Conservation (phyloP, 2,797 vertebrate genomes). For the Aplochiton taeniatus region DNA sequence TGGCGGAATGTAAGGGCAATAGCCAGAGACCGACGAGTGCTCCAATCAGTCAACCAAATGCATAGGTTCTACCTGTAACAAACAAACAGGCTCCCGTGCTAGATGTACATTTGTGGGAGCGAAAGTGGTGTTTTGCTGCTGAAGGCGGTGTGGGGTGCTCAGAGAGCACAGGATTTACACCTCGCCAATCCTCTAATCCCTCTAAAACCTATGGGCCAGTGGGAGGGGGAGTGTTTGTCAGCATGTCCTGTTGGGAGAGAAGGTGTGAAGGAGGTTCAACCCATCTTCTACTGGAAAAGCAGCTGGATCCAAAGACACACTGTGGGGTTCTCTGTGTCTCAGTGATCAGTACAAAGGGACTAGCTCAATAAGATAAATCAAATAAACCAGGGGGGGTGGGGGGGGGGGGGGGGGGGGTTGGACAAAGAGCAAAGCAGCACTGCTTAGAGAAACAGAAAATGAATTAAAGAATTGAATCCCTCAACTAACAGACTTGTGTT, state of each 20-base stretch:
- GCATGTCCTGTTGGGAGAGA: constrained; percentile 18
- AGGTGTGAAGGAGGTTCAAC: constrained; percentile 61
- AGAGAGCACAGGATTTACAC: constrained; percentile 61
- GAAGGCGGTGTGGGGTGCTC: background rate
- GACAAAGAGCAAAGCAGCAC: background rate
- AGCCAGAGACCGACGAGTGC: no score
- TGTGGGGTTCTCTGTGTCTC: background rate
- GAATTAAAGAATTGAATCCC: no score
- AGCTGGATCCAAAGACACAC: constrained; percentile 38
- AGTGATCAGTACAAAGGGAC: background rate
- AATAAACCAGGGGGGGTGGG: constrained; percentile 12
- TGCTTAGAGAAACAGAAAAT: background rate
- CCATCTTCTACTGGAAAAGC: constrained; percentile 57
- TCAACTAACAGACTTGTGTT: no score
- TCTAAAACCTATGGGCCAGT: constrained; percentile 48
- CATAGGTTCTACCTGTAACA: constrained; percentile 7
- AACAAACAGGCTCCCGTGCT: constrained; percentile 30
- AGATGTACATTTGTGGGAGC: constrained; percentile 37
- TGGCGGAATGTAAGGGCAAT: constrained; percentile 35
- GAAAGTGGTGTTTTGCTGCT: background rate
- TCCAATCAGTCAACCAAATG: no score
- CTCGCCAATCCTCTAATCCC: constrained; percentile 56
- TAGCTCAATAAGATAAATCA: constrained; percentile 7
- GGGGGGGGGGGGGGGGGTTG: background rate
- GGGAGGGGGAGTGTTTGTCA: constrained; percentile 48